Conservation (phyloP, 2,113 vertebrate genomes). For the Leptocoma aspasia region DNA sequence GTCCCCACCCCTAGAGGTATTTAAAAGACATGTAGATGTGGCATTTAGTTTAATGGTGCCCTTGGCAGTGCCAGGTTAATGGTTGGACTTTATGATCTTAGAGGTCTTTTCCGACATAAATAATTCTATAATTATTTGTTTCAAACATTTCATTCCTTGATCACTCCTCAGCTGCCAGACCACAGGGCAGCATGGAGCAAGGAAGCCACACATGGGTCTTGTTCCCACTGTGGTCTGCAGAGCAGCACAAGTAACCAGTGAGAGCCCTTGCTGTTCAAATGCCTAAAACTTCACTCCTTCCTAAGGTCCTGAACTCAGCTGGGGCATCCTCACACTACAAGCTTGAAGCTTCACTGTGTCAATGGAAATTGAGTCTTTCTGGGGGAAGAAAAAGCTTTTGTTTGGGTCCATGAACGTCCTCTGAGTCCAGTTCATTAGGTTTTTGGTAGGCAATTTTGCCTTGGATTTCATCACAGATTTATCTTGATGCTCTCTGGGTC, state of each 20-base stretch:
- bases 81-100: background rate
- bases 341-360: background rate
- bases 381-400: background rate
- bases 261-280: background rate
- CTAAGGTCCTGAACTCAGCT: background rate
- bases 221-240: background rate
- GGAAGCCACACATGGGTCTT: background rate
- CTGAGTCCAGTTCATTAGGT: background rate
- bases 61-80: background rate
- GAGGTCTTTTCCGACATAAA: background rate
- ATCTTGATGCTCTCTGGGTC: background rate
- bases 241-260: background rate
- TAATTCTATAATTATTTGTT: background rate
- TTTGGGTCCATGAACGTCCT: background rate
- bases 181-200: background rate
- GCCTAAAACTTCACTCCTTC: background rate
- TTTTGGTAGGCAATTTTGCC: background rate
- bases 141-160: background rate
- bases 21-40: background rate
- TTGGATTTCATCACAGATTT: background rate
- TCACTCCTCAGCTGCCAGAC: background rate
- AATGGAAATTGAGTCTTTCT: background rate
- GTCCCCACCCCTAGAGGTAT: background rate
- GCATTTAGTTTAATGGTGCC: background rate
- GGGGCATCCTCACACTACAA: background rate